Base-by-base conservation (phyloP, 2,888 invertebrate species). In the Thysanoteuthis rhombus region DNA sequence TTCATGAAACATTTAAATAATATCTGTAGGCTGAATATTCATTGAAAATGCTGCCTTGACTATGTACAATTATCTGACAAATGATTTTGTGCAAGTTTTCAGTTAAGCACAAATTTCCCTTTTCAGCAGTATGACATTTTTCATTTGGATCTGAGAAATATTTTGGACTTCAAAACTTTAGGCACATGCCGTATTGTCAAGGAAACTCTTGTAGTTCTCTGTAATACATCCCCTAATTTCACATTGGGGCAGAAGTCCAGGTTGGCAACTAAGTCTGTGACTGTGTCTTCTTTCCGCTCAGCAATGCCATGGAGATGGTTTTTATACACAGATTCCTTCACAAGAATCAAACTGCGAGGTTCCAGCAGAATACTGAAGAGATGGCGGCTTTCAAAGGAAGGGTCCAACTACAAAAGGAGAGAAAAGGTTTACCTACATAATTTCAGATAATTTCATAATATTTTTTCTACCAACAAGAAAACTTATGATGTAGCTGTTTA, bases 131-230 rank as follows among this genome's bases (percentile, higher is more conserved):
- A 75, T n/a, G n/a, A 75, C n/a, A 10, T n/a, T 75, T 75, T 12
- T 75, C n/a, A 25, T n/a, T 40, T n/a, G 36, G 19, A 42, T 36
- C 45, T 92, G 19, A 97, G 95, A 42, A 96, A 94, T 16, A 97
- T 92, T 93, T 96, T 96, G 42, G 96, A 94, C 94, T 97, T 97
- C 39, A 97, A 90, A 36, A 96, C 95, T 95, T 98, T 99, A 91
- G 99, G 99, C 89, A 99, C 99, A 98, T 99, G 98, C 96, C 99
- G 98, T 95, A 99, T 99, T 32, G 99, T 99, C 93, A 99, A 97
- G 32, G 99, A 99, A 95, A 99, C 97, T 96, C 99, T 98, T 16
- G 98, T 98, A 25, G 97, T 97, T 95, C 99, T 97, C 93, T 97
- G 95, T 42, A 98, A 95, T 93, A 96, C 97, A 94, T 98, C 97